Evolutionary conservation across 2,113 vertebrate species (phyloP), one percentile per base, ranked within the genome.

Genomic region (Picathartes gymnocephalus): DNA sequence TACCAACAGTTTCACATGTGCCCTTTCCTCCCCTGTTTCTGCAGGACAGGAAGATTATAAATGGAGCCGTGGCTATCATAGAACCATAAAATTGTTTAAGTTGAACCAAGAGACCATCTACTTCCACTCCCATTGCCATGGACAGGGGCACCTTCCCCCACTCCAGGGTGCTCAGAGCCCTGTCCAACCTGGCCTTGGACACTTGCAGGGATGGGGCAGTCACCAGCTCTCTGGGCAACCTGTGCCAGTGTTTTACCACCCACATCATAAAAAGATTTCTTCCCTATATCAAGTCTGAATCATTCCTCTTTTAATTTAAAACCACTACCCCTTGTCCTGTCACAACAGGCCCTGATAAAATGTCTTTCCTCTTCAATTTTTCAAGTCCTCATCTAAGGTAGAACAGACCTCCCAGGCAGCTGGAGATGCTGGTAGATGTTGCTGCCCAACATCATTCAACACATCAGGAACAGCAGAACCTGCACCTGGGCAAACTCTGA

Each of bases 61-160:
- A 35, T 19, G 12, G 4, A 12, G 25, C 22, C 7, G 9, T 6
- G 13, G 21, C 45, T 51, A 5, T 14, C 31, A 24, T 0, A 47
- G 51, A 77, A 30, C 15, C 20, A 33, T 48, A 7, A 51, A 86
- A 42, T 6, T 37, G 8, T 61, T 80, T 37, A 13, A 13, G 4
- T 44, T 54, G 56, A 65, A 35, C 21, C 21, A 28, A 24, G 37
- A 62, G 12, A 16, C 4, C 24, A n/a, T 18, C 31, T 18, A 2
- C 7, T 69, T 81, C 45, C 45, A 76, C 7, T 5, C 6, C 7
- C 3, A 13, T 15, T 71, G 15, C 45, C 35, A 7, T 17, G 8
- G 31, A 3, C 27, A 25, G 27, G 47, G 47, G 37, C 39, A n/a
- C 18, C 27, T 80, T 47, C 50, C 53, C 74, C 27, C 11, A n/a